Base-by-base conservation (phyloP, 2,797 vertebrate genomes). In the Eleutherodactylus coqui region DNA sequence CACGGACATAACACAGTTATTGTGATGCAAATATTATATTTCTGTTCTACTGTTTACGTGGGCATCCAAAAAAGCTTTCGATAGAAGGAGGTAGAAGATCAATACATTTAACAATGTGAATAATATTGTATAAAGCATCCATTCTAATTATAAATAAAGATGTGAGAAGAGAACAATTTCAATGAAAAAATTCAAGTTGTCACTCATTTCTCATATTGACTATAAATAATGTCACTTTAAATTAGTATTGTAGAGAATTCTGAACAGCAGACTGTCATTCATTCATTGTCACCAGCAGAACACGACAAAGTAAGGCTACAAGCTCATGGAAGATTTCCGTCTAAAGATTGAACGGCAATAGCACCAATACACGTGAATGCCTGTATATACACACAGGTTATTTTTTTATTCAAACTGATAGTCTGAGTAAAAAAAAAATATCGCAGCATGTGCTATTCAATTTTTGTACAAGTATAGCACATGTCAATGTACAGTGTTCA, bases 131-230 rank as follows among this genome's bases (percentile, higher is more conserved):
- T 36, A 69, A 29, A 36, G 8, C 32, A 69, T 34, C 64, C 17
- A 34, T 36, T 41, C 34, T 38, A 19, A 24, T 36, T 69, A 69
- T 10, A 24, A 69, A 24, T 8, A 14, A 11, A 14, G 0, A 69
- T 7, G 5, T 4, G 29, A 34, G 11, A 8, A 24, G 41, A 24
- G 5, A 67, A 67, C 62, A 11, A 3, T 38, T 38, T 69, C 41
- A 24, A 69, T 69, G 60, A 49, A 75, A 47, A 45, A 9, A 19
- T 67, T 75, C 49, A 47, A n/a, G 47, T 45, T 75, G 72, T 75
- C 43, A 49, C 38, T 45, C 36, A 73, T 45, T 73, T 24, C 21
- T n/a, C 38, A 45, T 73, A 14, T 14, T n/a, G 10, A 73, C n/a
- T 11, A 19, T 19, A 75, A 16, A 75, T 75, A 69, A 69, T 69